Evolutionary conservation across 2,797 vertebrate genomes (phyloP).

Genomic region (Anguilla obscura): DNA sequence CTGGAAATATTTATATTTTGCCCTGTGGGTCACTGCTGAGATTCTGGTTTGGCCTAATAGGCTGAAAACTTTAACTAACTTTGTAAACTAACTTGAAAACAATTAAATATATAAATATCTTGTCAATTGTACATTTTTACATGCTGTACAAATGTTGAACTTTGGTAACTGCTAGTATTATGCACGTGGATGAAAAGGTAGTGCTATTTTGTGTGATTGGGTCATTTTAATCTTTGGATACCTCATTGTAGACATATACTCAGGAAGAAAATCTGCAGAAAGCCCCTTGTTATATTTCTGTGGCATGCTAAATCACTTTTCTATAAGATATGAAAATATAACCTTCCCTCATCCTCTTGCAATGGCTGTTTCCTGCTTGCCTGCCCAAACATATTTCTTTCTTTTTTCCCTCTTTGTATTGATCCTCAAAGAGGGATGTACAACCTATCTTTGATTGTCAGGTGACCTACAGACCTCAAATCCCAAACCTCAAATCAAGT

Average conservation of each 20-base stretch:
- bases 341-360: neutral
- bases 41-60: neutral
- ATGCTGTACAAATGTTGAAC: neutral
- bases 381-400: neutral
- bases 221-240: neutral
- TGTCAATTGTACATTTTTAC: neutral
- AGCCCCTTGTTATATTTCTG: neutral
- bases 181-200: too few relatives aligned
- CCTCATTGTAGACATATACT: neutral
- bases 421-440: neutral
- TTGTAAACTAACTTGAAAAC: neutral
- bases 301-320: neutral
- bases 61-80: neutral
- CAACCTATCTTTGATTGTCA: neutral
- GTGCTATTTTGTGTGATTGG: too few relatives aligned
- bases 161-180: too few relatives aligned
- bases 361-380: neutral
- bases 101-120: neutral
- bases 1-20: neutral
- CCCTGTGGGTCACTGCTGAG: neutral
- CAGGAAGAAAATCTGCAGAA: neutral
- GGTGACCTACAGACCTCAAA: neutral
- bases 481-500: neutral
- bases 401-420: neutral
- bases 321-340: neutral